Conservation (phyloP, 2,888 invertebrate genomes). For the Tachina fera region DNA sequence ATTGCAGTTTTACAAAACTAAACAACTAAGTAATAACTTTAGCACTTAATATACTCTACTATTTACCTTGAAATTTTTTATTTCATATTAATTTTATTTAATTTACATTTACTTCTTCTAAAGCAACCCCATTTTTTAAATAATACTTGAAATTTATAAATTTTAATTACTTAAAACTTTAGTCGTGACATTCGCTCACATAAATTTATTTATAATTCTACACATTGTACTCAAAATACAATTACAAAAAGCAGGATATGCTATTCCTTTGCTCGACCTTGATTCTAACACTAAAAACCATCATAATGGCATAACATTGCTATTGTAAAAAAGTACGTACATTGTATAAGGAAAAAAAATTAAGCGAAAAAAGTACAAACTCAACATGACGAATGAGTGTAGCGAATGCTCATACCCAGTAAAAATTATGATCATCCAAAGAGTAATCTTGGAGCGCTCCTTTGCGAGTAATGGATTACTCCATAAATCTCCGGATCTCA, state of each 20-base stretch:
- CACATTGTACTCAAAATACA: not conserved
- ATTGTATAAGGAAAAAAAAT: not conserved
- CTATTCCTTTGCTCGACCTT: slow-evolving; percentile 45
- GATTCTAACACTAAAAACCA: slow-evolving; percentile 47
- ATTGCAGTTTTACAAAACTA: too few species aligned
- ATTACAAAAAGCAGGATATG: not conserved
- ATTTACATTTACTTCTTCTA: not conserved
- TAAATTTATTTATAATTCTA: not conserved
- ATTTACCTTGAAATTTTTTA: not conserved
- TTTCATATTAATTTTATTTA: not conserved
- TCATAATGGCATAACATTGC: not conserved
- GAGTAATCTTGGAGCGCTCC: too few species aligned
- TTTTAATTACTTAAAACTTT: not conserved
- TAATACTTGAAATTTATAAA: not conserved
- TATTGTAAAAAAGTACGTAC: not conserved
- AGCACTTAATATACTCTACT: too few species aligned
- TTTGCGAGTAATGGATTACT: too few species aligned
- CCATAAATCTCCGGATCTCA: too few species aligned
- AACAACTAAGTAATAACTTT: too few species aligned
- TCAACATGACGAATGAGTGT: slow-evolving; percentile 22
- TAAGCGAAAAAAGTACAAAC: not conserved
- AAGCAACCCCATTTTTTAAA: not conserved
- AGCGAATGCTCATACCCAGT: not conserved
- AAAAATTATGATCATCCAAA: too few species aligned
- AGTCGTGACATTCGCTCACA: slow-evolving; percentile 32